phyloP scores from a whole-genome alignment of 2,888 invertebrate genomes.

The Aleiodes testaceus region DNA sequence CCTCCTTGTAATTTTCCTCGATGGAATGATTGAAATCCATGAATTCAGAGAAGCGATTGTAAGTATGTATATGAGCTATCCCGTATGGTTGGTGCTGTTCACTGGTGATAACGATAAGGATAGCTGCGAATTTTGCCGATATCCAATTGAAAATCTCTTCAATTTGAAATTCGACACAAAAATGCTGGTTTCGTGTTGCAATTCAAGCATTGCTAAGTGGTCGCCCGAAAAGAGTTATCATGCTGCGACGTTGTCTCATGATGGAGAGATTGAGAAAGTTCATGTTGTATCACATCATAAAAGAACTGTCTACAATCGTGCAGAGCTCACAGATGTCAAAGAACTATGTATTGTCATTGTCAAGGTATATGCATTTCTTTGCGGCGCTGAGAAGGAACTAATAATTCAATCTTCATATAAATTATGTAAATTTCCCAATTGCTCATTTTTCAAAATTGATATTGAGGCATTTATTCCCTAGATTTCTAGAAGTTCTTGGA shows the following conservation, averaged over 20 bases:
- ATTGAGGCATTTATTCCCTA: not conserved
- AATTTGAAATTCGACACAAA: too few species aligned
- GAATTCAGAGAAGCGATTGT: constrained; percentile 51
- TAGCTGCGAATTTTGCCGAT: constrained; percentile 48
- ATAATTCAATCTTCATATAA: too few species aligned
- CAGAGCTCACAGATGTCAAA: too few species aligned
- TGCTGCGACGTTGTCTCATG: not conserved
- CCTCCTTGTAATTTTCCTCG: constrained; percentile 54
- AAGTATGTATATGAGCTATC: constrained; percentile 48
- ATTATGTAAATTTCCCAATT: too few species aligned
- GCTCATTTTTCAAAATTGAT: too few species aligned
- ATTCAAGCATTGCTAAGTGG: constrained; percentile 56
- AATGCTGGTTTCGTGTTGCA: constrained; percentile 56
- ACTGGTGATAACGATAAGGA: constrained; percentile 30
- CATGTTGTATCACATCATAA: too few species aligned
- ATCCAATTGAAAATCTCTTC: constrained; percentile 55
- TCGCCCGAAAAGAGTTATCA: constrained; percentile 44
- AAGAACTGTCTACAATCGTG: too few species aligned
- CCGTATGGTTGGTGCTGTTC: constrained; percentile 62
- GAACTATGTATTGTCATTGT: too few species aligned
- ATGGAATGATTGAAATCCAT: constrained; percentile 44
- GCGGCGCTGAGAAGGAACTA: too few species aligned
- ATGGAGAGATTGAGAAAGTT: not conserved
- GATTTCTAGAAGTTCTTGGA: constrained; percentile 37
- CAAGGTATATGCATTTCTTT: too few species aligned